Base-by-base conservation (phyloP, 2,113 vertebrate genomes). In the Orthonyx spaldingii region DNA sequence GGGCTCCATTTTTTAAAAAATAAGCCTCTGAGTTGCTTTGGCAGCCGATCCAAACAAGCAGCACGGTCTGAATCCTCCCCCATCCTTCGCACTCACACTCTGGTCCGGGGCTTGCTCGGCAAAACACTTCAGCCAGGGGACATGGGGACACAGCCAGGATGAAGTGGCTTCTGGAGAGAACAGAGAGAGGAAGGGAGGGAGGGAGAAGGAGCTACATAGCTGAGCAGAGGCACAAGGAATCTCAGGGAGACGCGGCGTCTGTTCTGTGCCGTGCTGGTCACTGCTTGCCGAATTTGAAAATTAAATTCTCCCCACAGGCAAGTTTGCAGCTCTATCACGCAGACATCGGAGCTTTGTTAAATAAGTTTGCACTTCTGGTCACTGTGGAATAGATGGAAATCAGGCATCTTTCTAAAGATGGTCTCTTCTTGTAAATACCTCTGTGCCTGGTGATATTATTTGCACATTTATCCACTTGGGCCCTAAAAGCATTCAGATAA, bases 1-100 rank as follows among this genome's bases (percentile, higher is more conserved):
- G 95, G 93, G 94, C 96, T 95, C 92, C 87, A 94, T 96, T 89
- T 94, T 96, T 95, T 95, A 80, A 94, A 95, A 86, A 94, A 95
- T 94, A 83, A 93, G 53, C 21, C 79, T 89, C 64, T 1, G 28
- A 82, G 61, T 21, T 33, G 70, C 37, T 6, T 22, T 39, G 59
- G 86, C 83, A 93, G 87, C 75, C 3, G 32, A 30, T 56, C 71
- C 83, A 71, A 79, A 66, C 3, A 5, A 87, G 65, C 81, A 32
- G 84, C 87, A 3, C 4, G 0, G 6, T 32, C 65, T 46, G 85
- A 91, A 56, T 44, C 93, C 80, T 90, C 90, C 92, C 90, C 77
- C 83, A 72, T 56, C 27, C 60, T 65, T 16, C 14, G 5, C 6
- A 3, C 71, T n/a, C 3, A 0, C 32, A 7, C 22, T 21, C 30